Conservation (phyloP, 2,888 invertebrate genomes). For the Ophioninae sp. region DNA sequence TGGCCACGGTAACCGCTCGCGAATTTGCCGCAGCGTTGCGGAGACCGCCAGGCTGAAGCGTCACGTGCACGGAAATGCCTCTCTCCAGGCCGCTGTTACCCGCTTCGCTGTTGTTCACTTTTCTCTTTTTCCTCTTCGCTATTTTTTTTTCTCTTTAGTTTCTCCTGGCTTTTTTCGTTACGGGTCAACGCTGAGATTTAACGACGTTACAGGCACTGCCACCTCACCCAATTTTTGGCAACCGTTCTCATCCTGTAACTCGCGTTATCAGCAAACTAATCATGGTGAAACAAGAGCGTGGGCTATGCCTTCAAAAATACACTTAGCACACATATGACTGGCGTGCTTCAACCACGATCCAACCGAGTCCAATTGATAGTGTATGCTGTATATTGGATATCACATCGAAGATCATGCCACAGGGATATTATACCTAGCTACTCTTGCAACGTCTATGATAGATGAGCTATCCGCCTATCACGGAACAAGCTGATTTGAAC, state of each 20-base stretch:
- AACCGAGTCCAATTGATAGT: background rate
- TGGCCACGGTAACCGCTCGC: slow-evolving; percentile 62
- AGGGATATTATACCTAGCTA: background rate
- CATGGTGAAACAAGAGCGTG: background rate
- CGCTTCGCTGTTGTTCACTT: slow-evolving; percentile 49
- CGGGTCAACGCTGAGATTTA: slow-evolving; percentile 50
- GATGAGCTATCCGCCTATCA: no score
- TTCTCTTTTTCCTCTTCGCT: slow-evolving; percentile 15
- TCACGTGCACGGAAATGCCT: slow-evolving; percentile 63
- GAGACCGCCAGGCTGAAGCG: slow-evolving; percentile 49
- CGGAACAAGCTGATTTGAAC: background rate
- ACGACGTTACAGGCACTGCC: slow-evolving; percentile 36
- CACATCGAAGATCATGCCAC: background rate
- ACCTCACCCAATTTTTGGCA: slow-evolving; percentile 37
- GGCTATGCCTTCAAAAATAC: background rate
- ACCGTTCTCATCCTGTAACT: background rate
- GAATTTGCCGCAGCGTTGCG: slow-evolving; percentile 61
- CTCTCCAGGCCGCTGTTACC: slow-evolving; percentile 50
- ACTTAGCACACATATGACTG: background rate
- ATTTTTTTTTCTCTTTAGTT: slow-evolving; percentile 1
- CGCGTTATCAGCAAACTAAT: background rate
- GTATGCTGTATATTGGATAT: background rate
- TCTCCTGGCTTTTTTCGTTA: slow-evolving; percentile 38
- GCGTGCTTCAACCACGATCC: background rate
- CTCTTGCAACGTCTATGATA: no score